A percentile compares a stretch with the other conserved stretches of the same genome.
Conservation (phyloP, 1,140 invertebrate species). For the Aphis gossypii region DNA sequence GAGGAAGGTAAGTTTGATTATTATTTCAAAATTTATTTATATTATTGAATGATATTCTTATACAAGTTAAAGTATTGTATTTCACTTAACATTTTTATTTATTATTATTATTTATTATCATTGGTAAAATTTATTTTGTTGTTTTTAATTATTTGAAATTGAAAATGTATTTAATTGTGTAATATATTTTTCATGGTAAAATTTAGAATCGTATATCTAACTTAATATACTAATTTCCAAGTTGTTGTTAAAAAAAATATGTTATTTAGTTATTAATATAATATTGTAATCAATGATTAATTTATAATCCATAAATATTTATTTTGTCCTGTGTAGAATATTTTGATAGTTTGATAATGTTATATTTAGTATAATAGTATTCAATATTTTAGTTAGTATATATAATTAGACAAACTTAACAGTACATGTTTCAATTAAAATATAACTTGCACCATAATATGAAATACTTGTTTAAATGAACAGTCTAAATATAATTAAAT, state of each 20-base stretch:
- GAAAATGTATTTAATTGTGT: background rate
- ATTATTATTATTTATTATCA: too few relatives aligned
- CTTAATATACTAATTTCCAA: background rate
- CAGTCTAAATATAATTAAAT: too few relatives aligned
- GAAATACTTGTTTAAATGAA: background rate
- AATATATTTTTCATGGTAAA: background rate
- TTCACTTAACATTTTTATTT: too few relatives aligned
- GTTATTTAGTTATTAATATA: too few relatives aligned
- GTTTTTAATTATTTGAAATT: background rate
- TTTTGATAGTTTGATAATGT: background rate
- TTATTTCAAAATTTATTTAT: background rate
- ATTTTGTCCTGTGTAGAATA: background rate
- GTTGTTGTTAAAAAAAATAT: background rate
- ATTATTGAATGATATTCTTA: background rate
- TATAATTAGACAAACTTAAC: background rate
- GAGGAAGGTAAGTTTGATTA: slow-evolving; percentile 27
- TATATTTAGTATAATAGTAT: too few relatives aligned
- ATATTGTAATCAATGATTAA: too few relatives aligned
- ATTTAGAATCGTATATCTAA: background rate
- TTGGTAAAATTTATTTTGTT: background rate
- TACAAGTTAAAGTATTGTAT: background rate
- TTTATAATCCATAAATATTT: background rate
- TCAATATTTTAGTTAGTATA: background rate
- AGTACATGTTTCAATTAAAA: background rate
- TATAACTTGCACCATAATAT: background rate